Percentiles rank a stretch among this genome's conserved stretches.
Evolutionary conservation across 2,113 vertebrate genomes (phyloP).

Genomic region (Regulus satrapa): DNA sequence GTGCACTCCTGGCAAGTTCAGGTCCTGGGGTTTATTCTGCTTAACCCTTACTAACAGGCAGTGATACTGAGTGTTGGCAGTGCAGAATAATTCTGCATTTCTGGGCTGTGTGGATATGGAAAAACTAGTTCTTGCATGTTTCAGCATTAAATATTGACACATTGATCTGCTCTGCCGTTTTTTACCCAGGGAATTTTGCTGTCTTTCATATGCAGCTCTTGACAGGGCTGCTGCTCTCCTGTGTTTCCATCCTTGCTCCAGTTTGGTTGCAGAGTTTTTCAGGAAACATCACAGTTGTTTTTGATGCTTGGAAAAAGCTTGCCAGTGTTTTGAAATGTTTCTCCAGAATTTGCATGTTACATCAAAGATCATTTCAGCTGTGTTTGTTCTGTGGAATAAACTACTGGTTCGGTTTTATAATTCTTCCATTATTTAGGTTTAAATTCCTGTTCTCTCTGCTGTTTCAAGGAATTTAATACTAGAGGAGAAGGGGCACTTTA

Average conservation of each 20-base stretch:
- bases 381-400: neutral
- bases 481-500: neutral
- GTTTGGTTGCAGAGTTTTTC: neutral
- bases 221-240: neutral
- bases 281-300: neutral
- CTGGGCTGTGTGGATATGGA: neutral
- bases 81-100: neutral
- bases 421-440: neutral
- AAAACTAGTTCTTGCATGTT: neutral
- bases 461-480: neutral
- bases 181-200: neutral
- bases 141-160: neutral
- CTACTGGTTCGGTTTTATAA: neutral
- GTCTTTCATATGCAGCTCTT: neutral
- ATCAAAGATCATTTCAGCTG: neutral
- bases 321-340: neutral
- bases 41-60: neutral
- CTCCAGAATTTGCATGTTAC: neutral
- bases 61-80: neutral
- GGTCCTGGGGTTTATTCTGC: neutral
- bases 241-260: neutral
- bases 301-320: neutral
- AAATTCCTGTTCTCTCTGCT: neutral
- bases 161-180: neutral
- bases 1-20: neutral